Evolutionary conservation across 2,113 vertebrate species (phyloP), one percentile per base, ranked within the genome.

Genomic region (Oncorhynchus masou): DNA sequence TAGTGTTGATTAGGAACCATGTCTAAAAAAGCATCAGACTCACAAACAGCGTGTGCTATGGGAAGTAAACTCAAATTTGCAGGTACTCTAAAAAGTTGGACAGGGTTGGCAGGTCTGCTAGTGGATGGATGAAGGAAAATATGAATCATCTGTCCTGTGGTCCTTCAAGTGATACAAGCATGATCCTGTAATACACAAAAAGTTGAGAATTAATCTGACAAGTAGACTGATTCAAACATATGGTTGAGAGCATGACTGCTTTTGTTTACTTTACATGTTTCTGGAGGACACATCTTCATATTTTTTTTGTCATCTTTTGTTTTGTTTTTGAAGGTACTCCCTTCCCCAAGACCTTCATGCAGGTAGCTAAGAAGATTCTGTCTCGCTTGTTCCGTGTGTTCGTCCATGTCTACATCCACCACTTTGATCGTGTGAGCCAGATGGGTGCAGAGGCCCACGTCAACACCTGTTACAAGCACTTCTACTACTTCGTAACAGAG

Each of bases 391-490:
- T 99, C 92, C 95, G 98, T 0, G 97, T 99, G 73, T 99, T 99
- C 20, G 97, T 99, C 57, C 98, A 99, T 0, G 98, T 99, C 81
- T 99, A 99, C 92, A 99, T 99, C 90, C 98, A 99, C 91, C 98
- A 99, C 81, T 99, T 99, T 0, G 98, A 99, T 90, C 92, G 96
- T 1, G 96, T 99, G 62, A 95, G 94, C 64, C 96, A 97, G 86
- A 96, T 99, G 96, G 97, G 97, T 24, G 97, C 97, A 0, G 97
- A 99, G 87, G 98, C 98, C 6, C 98, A 99, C 0, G 97, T 99
- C 68, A 99, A 99, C 86, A 99, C 98, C 87, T 99, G 98, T 93
- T 99, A 99, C 93, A 99, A 99, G 92, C 98, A 99, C 92, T 99
- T 99, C 91, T 99, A 96, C 91, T 96, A 99, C 91, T 99, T 99